Conservation (phyloP, 2,888 invertebrate species). For the Drosophila phalerata region DNA sequence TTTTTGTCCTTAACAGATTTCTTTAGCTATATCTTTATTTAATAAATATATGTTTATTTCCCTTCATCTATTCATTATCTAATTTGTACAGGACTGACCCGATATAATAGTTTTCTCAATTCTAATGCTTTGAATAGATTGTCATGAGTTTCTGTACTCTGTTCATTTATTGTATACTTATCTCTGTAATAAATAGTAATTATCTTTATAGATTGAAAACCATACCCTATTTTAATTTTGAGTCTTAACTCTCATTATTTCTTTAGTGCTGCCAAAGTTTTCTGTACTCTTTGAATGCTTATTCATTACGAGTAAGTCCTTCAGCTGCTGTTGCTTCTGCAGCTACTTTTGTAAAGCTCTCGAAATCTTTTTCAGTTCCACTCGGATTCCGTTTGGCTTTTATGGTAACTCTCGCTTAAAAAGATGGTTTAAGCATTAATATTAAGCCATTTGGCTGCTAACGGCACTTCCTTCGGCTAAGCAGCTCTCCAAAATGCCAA, state of each 20-base stretch:
- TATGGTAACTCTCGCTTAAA: constrained; percentile 2
- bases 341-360: constrained; percentile 5
- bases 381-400: constrained; percentile 13
- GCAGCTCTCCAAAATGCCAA: constrained; percentile 18
- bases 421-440: constrained; percentile 26
- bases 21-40: no score
- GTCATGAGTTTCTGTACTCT: no score
- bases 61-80: no score
- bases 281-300: not conserved
- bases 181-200: not conserved
- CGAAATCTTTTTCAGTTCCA: constrained; percentile 23
- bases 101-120: no score
- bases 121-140: no score
- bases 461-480: constrained; percentile 26
- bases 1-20: no score
- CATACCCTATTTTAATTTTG: not conserved
- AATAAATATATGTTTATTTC: no score
- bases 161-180: not conserved
- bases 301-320: not conserved
- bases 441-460: constrained; percentile 33
- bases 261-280: constrained; percentile 11
- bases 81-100: no score
- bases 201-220: not conserved
- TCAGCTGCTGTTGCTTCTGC: not conserved
- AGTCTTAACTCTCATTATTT: not conserved